Evolutionary conservation across 2,797 vertebrate species (phyloP).

Genomic region (Benthosema pterotum): DNA sequence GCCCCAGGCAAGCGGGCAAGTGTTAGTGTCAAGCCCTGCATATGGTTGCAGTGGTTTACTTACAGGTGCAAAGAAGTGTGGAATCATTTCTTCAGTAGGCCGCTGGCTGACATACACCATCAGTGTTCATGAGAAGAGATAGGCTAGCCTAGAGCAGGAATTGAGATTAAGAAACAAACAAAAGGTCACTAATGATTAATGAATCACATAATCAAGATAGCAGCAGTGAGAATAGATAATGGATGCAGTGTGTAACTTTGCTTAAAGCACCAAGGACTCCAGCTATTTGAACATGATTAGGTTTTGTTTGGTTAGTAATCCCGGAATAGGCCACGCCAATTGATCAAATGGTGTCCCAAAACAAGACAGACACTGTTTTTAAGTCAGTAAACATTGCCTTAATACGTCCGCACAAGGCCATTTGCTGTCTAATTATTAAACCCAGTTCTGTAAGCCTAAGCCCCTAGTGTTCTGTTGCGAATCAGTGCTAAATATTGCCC

Average conservation of each 20-base stretch:
- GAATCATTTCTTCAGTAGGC: too few relatives aligned
- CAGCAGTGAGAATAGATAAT: neutral
- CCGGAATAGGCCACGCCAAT: conserved; percentile 18
- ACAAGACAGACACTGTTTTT: neutral
- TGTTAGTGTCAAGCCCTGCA: too few relatives aligned
- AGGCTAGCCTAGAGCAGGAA: too few relatives aligned
- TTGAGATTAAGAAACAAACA: too few relatives aligned
- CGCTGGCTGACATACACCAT: too few relatives aligned
- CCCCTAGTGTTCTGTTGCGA: neutral
- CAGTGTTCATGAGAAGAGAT: too few relatives aligned
- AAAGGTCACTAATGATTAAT: too few relatives aligned
- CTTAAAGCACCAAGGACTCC: neutral
- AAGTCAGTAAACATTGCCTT: conserved; percentile 5
- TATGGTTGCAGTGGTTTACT: too few relatives aligned
- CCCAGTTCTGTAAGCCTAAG: neutral
- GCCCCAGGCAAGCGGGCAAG: too few relatives aligned
- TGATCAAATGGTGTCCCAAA: neutral
- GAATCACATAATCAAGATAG: too few relatives aligned
- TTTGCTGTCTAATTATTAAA: conserved; percentile 54
- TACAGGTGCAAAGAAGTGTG: too few relatives aligned
- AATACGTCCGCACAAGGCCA: conserved; percentile 22
- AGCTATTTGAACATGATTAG: conserved; percentile 6
- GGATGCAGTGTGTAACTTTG: conserved; percentile 10
- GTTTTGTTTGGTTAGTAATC: conserved; percentile 41
- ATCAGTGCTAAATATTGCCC: too few relatives aligned